phyloP scores from a whole-genome alignment of 2,888 invertebrate genomes.

The Operophtera brumata region DNA sequence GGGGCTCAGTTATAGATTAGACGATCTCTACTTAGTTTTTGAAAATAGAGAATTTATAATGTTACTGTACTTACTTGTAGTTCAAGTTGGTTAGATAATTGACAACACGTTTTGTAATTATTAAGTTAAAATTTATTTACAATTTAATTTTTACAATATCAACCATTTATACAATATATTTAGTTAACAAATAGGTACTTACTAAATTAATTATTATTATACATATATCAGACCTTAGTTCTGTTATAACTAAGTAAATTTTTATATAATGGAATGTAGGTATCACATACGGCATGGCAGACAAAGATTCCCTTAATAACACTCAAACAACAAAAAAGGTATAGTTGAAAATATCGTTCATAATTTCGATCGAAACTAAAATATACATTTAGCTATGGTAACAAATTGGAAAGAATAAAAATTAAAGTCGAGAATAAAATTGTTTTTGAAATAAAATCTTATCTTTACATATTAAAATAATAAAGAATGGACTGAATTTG shows the following conservation, averaged over 20 bases:
- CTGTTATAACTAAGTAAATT: conserved; percentile 63
- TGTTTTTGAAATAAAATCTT: conserved; percentile 15
- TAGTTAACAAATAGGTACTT: conserved; percentile 69
- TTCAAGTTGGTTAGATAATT: conserved; percentile 26
- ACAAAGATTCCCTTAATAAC: conserved; percentile 48
- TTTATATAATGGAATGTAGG: conserved; percentile 59
- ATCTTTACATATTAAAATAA: conserved; percentile 1
- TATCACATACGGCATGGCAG: conserved; percentile 76
- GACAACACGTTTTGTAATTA: conserved; percentile 45
- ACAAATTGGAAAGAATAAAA: conserved; percentile 50
- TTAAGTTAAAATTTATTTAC: conserved; percentile 79
- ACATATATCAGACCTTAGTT: conserved; percentile 76
- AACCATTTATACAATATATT: conserved; percentile 81
- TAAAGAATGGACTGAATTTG: conserved; percentile 18
- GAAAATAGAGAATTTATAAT: background rate
- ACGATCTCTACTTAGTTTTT: conserved; percentile 10
- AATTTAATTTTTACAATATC: conserved; percentile 78
- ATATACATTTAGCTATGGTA: conserved; percentile 72
- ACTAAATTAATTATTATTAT: conserved; percentile 70
- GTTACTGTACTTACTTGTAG: conserved; percentile 21
- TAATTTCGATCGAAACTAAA: conserved; percentile 51
- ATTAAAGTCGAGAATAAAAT: conserved; percentile 21
- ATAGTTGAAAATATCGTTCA: conserved; percentile 34
- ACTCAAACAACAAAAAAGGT: conserved; percentile 35
- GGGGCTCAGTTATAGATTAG: no score